These are phyloP conservation scores for Fulmarus glacialis DNA, from an alignment of 2,113 vertebrate species.

Conservation along the genomic window DNA sequence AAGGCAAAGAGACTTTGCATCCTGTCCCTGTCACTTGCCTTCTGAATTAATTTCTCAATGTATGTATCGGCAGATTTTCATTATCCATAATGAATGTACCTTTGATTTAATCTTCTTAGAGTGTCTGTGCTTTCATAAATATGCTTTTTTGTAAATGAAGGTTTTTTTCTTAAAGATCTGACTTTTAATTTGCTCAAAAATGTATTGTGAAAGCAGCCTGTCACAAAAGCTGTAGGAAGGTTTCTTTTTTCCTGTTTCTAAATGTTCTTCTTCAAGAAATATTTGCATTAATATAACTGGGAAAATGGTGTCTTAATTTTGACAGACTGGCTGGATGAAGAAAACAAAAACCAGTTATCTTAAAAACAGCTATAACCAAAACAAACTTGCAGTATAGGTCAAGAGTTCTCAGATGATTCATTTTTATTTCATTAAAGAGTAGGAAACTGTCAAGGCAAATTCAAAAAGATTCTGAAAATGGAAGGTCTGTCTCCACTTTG, in stretches of 20 bases:
- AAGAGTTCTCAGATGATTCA: slow-evolving; percentile 17
- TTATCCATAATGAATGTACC: background rate
- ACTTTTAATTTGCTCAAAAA: background rate
- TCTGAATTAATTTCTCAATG: background rate
- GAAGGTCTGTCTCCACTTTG: slow-evolving; percentile 6
- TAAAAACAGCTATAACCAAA: background rate
- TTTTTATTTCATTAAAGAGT: slow-evolving; percentile 6
- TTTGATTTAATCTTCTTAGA: background rate
- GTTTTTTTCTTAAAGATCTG: background rate
- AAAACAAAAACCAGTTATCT: background rate
- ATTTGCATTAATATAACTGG: background rate
- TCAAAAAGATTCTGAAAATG: background rate
- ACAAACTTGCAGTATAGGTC: background rate
- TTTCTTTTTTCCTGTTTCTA: background rate
- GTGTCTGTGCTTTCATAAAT: background rate
- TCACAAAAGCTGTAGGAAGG: background rate
- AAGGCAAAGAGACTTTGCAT: background rate
- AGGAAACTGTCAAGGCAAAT: slow-evolving; percentile 15
- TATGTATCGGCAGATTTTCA: background rate
- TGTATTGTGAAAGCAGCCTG: slow-evolving; percentile 11
- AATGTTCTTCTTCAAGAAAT: slow-evolving; percentile 14
- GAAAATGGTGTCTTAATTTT: slow-evolving; percentile 4
- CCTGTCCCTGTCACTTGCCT: background rate
- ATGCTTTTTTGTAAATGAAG: background rate
- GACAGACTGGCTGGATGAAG: background rate